Percentiles rank a stretch among this genome's conserved stretches.
These are phyloP conservation scores for Hydrolagus colliei DNA, from an alignment of 2,797 vertebrate genomes.

Conservation along the genomic window DNA sequence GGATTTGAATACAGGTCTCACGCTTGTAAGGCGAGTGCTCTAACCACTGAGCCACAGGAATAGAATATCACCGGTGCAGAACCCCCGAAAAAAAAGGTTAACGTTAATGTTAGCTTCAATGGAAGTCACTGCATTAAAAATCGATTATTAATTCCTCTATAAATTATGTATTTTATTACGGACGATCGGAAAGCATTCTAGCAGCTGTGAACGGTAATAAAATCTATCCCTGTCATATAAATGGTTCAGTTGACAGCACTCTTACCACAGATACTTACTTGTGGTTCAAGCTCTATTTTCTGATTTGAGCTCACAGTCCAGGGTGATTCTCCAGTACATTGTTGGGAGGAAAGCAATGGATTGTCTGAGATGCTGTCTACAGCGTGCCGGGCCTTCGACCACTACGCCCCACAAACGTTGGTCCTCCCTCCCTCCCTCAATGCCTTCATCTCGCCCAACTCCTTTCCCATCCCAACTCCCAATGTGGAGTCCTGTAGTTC, in stretches of 20 bases:
- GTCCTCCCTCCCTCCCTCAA: too few species aligned
- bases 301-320: background rate
- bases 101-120: background rate
- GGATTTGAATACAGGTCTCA: too few species aligned
- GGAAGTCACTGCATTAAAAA: background rate
- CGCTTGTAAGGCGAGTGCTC: too few species aligned
- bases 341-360: background rate
- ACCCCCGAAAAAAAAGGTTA: background rate
- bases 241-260: background rate
- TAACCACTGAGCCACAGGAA: background rate
- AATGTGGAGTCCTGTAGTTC: too few species aligned
- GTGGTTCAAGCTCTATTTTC: background rate
- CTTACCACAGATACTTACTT: background rate
- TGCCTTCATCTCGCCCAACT: too few species aligned
- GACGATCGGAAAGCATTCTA: background rate
- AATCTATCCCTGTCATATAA: too few species aligned
- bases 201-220: too few species aligned
- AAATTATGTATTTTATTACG: background rate
- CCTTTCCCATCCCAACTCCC: too few species aligned
- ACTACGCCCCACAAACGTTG: too few species aligned
- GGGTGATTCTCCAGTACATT: background rate
- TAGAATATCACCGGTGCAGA: background rate
- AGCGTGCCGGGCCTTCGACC: too few species aligned
- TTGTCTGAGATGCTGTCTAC: background rate
- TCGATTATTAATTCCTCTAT: background rate